Evolutionary conservation across 2,113 vertebrate genomes (phyloP).

Genomic region (Alosa alosa): DNA sequence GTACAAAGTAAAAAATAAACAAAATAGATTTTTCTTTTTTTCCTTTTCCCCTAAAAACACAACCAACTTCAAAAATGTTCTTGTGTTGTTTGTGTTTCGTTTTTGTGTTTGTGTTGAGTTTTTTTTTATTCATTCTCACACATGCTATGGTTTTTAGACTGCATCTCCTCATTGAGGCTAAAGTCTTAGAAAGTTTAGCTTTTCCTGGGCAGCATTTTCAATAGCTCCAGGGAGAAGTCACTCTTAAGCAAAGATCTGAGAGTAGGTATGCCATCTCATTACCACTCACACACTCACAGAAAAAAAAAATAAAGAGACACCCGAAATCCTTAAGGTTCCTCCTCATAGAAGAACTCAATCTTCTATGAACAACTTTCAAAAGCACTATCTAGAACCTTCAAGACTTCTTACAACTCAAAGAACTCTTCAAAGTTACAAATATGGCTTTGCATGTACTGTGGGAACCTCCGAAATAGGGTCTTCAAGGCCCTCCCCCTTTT

Average conservation of each 20-base stretch:
- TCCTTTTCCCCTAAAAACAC: constrained; percentile 52
- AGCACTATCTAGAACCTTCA: neutral
- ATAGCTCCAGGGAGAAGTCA: constrained; percentile 27
- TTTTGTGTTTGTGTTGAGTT: constrained; percentile 19
- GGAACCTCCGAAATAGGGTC: neutral
- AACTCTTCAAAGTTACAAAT: neutral
- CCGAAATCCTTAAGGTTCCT: neutral
- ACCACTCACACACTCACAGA: neutral
- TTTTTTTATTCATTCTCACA: constrained; percentile 9
- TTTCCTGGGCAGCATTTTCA: constrained; percentile 49
- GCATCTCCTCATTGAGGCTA: constrained; percentile 53
- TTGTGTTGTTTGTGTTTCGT: constrained; percentile 31
- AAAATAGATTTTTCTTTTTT: constrained; percentile 61
- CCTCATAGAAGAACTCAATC: neutral
- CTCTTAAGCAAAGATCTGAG: constrained; percentile 29
- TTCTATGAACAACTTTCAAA: neutral
- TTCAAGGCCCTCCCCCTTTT: neutral
- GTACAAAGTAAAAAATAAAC: constrained; percentile 69
- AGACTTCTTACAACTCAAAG: neutral
- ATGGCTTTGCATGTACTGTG: neutral
- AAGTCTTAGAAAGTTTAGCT: constrained; percentile 46
- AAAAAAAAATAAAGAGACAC: neutral
- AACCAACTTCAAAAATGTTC: constrained; percentile 40
- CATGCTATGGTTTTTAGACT: constrained; percentile 40
- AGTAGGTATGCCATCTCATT: neutral